Conservation (phyloP, 2,888 invertebrate species). For the Lottia scabra region DNA sequence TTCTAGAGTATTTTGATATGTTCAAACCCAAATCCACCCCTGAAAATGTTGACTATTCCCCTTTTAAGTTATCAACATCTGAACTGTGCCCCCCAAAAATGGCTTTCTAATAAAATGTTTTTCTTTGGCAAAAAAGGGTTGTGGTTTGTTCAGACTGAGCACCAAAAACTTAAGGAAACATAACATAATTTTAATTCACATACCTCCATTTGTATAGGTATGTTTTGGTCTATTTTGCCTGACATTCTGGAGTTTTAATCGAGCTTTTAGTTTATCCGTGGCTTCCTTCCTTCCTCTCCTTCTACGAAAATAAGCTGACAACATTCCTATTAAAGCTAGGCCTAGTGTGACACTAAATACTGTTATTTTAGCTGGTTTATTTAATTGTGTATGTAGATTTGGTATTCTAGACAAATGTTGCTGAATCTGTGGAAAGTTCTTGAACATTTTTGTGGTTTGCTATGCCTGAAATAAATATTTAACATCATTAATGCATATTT, state of each 20-base stretch:
- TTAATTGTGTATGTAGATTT: constrained; percentile 32
- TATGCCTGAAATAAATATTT: too few species aligned
- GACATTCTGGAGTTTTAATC: constrained; percentile 6
- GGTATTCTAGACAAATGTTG: constrained; percentile 24
- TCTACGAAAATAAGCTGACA: constrained; percentile 77
- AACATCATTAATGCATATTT: too few species aligned
- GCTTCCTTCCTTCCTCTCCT: constrained; percentile 30
- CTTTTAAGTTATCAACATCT: too few species aligned
- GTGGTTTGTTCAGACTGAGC: too few species aligned
- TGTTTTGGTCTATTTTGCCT: constrained; percentile 1
- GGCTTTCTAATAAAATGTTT: too few species aligned
- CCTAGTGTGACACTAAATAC: constrained; percentile 82
- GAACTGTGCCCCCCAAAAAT: too few species aligned
- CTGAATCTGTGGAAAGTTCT: constrained; percentile 27
- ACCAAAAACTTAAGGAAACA: too few species aligned
- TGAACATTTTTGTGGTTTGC: constrained; percentile 26
- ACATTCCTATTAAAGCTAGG: constrained; percentile 83
- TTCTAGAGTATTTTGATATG: too few species aligned
- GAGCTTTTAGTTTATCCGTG: constrained; percentile 18
- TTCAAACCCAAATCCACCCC: too few species aligned
- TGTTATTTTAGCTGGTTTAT: constrained; percentile 74
- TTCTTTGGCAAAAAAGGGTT: too few species aligned
- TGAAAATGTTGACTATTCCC: too few species aligned
- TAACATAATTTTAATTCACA: background rate
- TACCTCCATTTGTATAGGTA: constrained; percentile 50